These are phyloP conservation scores for Andrena praecox DNA, from an alignment of 2,888 invertebrate species.

Conservation along the genomic window DNA sequence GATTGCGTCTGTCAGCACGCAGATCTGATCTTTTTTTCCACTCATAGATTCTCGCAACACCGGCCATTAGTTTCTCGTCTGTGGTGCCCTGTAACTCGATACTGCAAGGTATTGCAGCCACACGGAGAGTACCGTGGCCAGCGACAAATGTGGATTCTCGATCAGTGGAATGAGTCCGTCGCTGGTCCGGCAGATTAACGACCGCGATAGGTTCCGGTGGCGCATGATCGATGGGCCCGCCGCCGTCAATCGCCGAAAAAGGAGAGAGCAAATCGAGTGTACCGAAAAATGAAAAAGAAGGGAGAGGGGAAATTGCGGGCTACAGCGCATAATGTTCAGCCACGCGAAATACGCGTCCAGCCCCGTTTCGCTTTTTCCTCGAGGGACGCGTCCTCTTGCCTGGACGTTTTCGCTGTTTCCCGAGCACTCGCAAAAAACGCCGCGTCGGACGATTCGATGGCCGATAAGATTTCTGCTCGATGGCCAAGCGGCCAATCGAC, in stretches of 20 bases:
- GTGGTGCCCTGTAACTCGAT: background rate
- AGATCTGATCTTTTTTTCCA: background rate
- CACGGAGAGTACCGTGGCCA: background rate
- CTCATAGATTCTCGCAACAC: background rate
- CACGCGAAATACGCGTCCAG: conserved; percentile 14
- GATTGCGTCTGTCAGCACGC: background rate
- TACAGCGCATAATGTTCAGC: conserved; percentile 15
- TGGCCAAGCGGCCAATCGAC: background rate
- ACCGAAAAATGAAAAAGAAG: conserved; percentile 24
- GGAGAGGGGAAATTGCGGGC: background rate
- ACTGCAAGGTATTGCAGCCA: background rate
- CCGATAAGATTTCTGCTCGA: conserved; percentile 44
- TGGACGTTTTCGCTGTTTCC: conserved; percentile 5
- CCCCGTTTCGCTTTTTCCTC: conserved; percentile 3
- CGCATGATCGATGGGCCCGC: conserved; percentile 58
- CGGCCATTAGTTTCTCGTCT: background rate
- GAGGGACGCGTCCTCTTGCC: conserved; percentile 6
- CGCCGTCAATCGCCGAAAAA: conserved; percentile 44
- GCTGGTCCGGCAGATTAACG: conserved; percentile 45
- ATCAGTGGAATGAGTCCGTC: conserved; percentile 29
- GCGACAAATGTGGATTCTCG: background rate
- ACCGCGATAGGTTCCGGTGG: conserved; percentile 58
- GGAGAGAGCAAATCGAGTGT: background rate
- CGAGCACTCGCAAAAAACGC: conserved; percentile 19
- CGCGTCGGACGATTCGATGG: conserved; percentile 38